These are phyloP conservation scores for Eurystomus glaucurus DNA, from an alignment of 2,797 vertebrate species.

Conservation along the genomic window DNA sequence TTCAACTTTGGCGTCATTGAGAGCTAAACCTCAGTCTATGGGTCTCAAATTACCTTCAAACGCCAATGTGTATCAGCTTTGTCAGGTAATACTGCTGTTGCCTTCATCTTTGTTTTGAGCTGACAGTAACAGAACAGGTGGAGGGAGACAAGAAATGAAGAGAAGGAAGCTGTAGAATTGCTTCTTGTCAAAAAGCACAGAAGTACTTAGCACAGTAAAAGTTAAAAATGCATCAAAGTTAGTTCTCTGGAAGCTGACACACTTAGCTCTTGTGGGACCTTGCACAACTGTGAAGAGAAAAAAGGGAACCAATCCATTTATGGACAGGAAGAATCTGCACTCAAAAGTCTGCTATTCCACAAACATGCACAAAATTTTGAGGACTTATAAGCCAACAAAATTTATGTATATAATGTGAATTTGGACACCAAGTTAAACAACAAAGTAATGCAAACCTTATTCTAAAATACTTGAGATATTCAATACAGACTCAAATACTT, in stretches of 20 bases:
- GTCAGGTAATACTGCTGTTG: not conserved
- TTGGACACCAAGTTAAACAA: not conserved
- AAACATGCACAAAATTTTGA: not conserved
- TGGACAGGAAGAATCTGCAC: not conserved
- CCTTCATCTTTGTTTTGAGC: not conserved
- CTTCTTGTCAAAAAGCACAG: not conserved
- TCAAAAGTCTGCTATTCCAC: not conserved
- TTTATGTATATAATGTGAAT: not conserved
- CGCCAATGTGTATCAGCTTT: not conserved
- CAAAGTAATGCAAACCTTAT: not conserved
- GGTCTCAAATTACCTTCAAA: not conserved
- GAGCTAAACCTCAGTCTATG: not conserved
- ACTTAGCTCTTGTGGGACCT: not conserved
- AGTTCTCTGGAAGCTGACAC: not conserved
- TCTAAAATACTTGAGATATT: not conserved
- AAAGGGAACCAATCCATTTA: not conserved
- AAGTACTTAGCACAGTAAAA: not conserved
- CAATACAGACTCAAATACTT: not conserved
- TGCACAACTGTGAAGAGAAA: not conserved
- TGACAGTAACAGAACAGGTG: not conserved
- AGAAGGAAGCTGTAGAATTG: not conserved
- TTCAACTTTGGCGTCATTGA: not conserved
- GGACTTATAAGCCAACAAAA: not conserved
- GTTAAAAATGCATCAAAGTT: not conserved
- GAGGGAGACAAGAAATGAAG: not conserved